phyloP scores from a whole-genome alignment of 2,113 vertebrate genomes.

The Pomatostomus ruficeps region DNA sequence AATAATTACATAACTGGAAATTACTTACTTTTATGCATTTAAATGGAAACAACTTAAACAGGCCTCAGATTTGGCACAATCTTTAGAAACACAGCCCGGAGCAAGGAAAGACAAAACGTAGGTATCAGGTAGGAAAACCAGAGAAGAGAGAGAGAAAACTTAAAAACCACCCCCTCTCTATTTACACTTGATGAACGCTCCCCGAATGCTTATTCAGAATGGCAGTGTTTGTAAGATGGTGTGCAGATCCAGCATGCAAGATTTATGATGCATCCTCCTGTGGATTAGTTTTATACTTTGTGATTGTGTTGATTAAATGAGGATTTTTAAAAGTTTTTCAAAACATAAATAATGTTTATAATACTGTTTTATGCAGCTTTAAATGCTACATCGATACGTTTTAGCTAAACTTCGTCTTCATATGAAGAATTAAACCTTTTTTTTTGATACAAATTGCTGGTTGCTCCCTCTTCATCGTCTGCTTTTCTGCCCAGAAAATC shows the following conservation, averaged over 20 bases:
- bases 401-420: not conserved
- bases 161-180: not conserved
- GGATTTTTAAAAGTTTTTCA: not conserved
- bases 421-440: not conserved
- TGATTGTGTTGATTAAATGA: not conserved
- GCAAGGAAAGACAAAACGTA: not conserved
- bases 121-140: not conserved
- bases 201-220: not conserved
- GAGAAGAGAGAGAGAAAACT: not conserved
- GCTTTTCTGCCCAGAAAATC: not conserved
- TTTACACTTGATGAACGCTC: not conserved
- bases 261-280: not conserved
- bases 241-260: not conserved
- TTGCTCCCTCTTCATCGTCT: not conserved
- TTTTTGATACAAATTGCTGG: not conserved
- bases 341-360: not conserved
- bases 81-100: not conserved
- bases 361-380: not conserved
- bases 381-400: not conserved
- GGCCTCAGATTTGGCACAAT: not conserved
- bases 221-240: not conserved
- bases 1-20: slow-evolving; percentile 30
- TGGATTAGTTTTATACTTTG: not conserved
- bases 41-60: slow-evolving; percentile 2
- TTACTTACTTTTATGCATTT: slow-evolving; percentile 42